Evolutionary conservation across 92 coral and sea anemone species (phyloP), one percentile per base, ranked within the genome.

Genomic region (Chrysogorgia sp.): DNA sequence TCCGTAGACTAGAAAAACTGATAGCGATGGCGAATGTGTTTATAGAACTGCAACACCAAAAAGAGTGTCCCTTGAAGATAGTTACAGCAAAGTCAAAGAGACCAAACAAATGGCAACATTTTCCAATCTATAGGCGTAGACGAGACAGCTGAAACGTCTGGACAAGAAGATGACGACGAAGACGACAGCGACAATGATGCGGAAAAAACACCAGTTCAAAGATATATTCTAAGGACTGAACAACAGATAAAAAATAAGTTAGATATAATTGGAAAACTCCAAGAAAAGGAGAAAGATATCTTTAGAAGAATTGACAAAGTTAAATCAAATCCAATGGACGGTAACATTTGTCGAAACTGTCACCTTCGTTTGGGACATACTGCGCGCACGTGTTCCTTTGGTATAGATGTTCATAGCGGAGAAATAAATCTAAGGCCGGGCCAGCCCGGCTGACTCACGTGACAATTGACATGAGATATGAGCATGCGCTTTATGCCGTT

Each of bases 331-430:
- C 76, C 37, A 22, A 40, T 33, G 61, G 58, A 70, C 8, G 76
- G 76, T 13, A 70, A 70, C 52, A 52, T 70, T 21, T 70, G 76
- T 28, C 41, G 76, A 47, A 67, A 67, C 20, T 67, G 75, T 25
- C 75, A 67, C 32, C 26, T 67, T 14, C 75, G 57, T 14, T 56
- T 70, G 22, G 61, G 76, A 45, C 76, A 77, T 29, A 77, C 82
- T 58, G 56, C 82, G 9, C 61, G 75, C 7, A 61, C 58, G 15
- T 61, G 82, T 47, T 20, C 10, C 74, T 58, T 76, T 8, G 81
- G n/a, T n/a, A 53, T 9, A 74, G 52, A 53, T 74, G 80, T 74
- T 56, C 64, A 32, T 74, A n/a, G 45, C 10, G 81, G 71, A 17
- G 65, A 75, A 58, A 26, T 57, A 13, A 75, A 75, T 48, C 55